Conservation (phyloP, 2,113 vertebrate genomes). For the Morone chrysops region DNA sequence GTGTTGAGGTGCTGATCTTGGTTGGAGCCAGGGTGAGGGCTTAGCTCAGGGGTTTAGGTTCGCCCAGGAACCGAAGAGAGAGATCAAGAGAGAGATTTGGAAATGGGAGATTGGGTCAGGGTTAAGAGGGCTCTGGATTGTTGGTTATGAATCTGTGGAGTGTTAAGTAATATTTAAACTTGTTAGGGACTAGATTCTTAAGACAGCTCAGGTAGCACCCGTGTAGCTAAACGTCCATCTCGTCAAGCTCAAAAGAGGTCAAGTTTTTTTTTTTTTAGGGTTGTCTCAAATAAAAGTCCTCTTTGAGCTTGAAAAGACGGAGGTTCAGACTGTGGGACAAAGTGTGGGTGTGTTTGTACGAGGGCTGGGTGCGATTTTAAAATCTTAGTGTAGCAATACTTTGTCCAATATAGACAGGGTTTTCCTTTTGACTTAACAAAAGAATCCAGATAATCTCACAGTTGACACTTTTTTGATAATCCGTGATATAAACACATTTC, state of each 20-base stretch:
- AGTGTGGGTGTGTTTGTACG: background rate
- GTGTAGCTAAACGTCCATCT: constrained; percentile 13
- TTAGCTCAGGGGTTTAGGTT: constrained; percentile 57
- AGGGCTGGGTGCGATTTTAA: background rate
- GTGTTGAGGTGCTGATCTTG: constrained; percentile 63
- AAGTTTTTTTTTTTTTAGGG: background rate
- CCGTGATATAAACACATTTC: background rate
- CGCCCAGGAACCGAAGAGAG: constrained; percentile 43
- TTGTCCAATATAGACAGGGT: background rate
- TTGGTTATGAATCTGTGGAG: constrained; percentile 53
- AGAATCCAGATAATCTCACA: background rate
- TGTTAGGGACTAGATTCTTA: constrained; percentile 20
- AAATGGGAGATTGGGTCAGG: constrained; percentile 55
- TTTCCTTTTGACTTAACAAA: background rate
- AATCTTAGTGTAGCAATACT: background rate
- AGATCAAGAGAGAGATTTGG: constrained; percentile 51
- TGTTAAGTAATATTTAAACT: constrained; percentile 57
- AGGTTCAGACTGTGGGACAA: constrained; percentile 2
- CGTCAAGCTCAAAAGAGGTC: constrained; percentile 1
- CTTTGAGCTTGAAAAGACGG: background rate
- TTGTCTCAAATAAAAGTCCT: constrained; percentile 3
- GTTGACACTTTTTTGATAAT: background rate
- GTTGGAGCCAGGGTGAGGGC: constrained; percentile 49
- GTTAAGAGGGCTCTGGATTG: constrained; percentile 52
- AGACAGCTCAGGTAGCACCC: constrained; percentile 40